Evolutionary conservation across 2,113 vertebrate species (phyloP).

Genomic region (Dicerorhinus sumatrensis): DNA sequence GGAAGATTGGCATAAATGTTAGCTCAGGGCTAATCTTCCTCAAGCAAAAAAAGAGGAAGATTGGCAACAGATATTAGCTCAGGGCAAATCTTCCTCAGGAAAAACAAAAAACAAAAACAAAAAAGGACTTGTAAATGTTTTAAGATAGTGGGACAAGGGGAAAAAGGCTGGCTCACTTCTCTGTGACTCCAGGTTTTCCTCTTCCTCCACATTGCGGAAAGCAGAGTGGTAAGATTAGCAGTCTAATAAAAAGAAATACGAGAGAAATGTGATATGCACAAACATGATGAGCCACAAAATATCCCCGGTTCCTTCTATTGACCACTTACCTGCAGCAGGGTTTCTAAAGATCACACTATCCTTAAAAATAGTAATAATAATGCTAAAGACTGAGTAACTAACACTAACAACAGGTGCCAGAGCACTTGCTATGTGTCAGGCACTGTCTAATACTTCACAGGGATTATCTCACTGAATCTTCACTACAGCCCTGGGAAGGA

Average conservation of each 20-base stretch:
- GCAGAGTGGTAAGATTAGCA: constrained; percentile 5
- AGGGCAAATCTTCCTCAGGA: no score
- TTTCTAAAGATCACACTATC: not conserved
- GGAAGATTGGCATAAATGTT: no score
- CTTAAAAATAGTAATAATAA: not conserved
- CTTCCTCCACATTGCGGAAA: constrained; percentile 23
- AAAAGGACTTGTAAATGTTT: not conserved
- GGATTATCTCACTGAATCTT: not conserved
- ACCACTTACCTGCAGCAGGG: not conserved
- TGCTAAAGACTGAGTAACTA: not conserved
- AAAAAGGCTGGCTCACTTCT: not conserved
- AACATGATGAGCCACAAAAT: not conserved
- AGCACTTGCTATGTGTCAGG: not conserved
- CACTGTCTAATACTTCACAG: not conserved
- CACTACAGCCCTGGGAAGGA: not conserved
- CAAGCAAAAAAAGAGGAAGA: no score
- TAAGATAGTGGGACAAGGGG: not conserved
- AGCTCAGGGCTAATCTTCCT: no score
- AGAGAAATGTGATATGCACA: not conserved
- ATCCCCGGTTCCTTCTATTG: not conserved
- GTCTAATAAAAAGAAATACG: not conserved
- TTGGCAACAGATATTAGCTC: no score
- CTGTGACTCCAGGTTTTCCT: constrained; percentile 36
- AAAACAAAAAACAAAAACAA: no score
- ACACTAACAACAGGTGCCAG: rapidly evolving